A percentile compares a stretch with the other conserved stretches of the same genome.
These are phyloP conservation scores for Drosophila orosa DNA, from an alignment of 1,140 invertebrate genomes.

Conservation along the genomic window DNA sequence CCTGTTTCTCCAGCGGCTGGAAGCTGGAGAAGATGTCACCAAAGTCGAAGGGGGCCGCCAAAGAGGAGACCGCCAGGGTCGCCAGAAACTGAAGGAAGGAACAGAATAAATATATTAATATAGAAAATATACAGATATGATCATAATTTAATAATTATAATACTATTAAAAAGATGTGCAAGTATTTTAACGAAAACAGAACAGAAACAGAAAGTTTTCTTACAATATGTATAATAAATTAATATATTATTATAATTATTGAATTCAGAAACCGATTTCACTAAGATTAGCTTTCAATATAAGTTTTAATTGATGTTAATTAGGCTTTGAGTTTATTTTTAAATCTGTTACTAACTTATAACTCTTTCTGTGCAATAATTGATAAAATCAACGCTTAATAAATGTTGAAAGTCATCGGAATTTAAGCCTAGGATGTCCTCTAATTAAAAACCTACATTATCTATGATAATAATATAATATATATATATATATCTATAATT, in stretches of 20 bases:
- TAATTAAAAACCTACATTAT: neutral
- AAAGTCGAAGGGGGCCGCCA: constrained; percentile 59
- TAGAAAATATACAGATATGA: too few relatives aligned
- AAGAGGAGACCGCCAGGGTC: constrained; percentile 18
- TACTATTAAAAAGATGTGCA: too few relatives aligned
- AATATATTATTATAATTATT: neutral
- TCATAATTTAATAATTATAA: too few relatives aligned
- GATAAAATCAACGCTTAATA: neutral
- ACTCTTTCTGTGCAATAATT: neutral
- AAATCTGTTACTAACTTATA: neutral
- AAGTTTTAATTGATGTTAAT: neutral
- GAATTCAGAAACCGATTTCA: neutral
- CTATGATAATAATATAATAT: too few relatives aligned
- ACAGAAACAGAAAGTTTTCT: too few relatives aligned
- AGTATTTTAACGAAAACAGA: too few relatives aligned
- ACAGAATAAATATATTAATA: neutral
- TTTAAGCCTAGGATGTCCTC: neutral
- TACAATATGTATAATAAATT: neutral
- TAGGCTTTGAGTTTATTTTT: neutral
- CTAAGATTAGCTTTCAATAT: neutral
- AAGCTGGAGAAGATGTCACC: constrained; percentile 51
- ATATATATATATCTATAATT: too few relatives aligned
- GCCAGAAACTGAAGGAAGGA: constrained; percentile 35
- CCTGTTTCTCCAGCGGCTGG: constrained; percentile 40
- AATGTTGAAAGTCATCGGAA: neutral